A percentile compares a stretch with the other conserved stretches of the same genome.
Conservation (phyloP, 2,113 vertebrate species). For the Larimichthys crocea region DNA sequence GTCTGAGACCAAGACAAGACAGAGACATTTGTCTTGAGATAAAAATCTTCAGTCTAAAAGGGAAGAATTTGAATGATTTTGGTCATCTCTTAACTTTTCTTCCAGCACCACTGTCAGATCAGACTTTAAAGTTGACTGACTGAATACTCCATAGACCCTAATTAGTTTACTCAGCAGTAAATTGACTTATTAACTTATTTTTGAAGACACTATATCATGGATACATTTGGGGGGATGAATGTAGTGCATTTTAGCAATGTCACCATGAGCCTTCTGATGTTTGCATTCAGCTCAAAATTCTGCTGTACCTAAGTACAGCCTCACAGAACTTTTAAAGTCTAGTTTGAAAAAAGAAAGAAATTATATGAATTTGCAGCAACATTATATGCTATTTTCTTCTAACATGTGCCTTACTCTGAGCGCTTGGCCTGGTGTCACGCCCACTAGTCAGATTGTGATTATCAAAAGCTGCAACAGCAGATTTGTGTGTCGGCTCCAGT, state of each 20-base stretch:
- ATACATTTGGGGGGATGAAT: not conserved
- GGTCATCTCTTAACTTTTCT: too few relatives aligned
- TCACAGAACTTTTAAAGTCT: not conserved
- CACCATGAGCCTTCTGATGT: too few relatives aligned
- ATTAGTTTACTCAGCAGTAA: too few relatives aligned
- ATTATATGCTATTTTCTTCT: not conserved
- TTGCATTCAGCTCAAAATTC: not conserved
- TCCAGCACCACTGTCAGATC: too few relatives aligned
- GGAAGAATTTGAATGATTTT: too few relatives aligned
- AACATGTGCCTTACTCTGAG: not conserved
- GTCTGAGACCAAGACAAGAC: too few relatives aligned
- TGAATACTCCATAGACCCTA: too few relatives aligned
- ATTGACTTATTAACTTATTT: not conserved
- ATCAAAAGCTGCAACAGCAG: slow-evolving; percentile 30
- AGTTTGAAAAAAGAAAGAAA: not conserved
- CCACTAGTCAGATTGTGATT: slow-evolving; percentile 26
- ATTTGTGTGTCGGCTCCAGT: not conserved
- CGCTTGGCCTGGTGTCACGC: slow-evolving; percentile 13
- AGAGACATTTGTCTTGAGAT: too few relatives aligned
- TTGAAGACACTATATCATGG: not conserved
- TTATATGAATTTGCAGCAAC: not conserved
- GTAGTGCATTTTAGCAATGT: not conserved
- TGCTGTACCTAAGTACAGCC: not conserved
- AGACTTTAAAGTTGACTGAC: too few relatives aligned
- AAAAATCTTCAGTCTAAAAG: too few relatives aligned